These are phyloP conservation scores for Theodoxus fluviatilis DNA, from an alignment of 2,888 invertebrate genomes.

Conservation along the genomic window DNA sequence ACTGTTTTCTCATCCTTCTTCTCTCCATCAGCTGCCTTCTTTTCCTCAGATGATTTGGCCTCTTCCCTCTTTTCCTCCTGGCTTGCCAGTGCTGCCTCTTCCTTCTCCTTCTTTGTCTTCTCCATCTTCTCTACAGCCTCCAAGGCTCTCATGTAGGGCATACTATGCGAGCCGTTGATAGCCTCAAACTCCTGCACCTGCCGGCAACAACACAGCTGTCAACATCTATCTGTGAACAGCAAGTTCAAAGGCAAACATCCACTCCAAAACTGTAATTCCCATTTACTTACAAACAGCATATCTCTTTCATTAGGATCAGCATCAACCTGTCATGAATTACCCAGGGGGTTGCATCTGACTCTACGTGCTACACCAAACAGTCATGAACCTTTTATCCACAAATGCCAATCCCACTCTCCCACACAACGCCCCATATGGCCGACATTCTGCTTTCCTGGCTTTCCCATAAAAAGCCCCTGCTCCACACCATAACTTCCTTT, in stretches of 20 bases:
- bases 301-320: too few relatives aligned
- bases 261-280: neutral
- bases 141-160: slow-evolving; percentile 73
- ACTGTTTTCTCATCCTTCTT: slow-evolving; percentile 39
- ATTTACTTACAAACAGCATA: neutral
- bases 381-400: too few relatives aligned
- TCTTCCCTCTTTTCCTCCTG: slow-evolving; percentile 44
- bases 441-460: too few relatives aligned
- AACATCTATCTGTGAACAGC: neutral
- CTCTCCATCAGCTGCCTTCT: slow-evolving; percentile 29
- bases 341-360: too few relatives aligned
- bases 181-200: slow-evolving; percentile 97
- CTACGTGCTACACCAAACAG: too few relatives aligned
- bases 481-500: too few relatives aligned
- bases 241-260: neutral
- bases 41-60: slow-evolving; percentile 26
- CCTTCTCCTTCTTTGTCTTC: slow-evolving; percentile 45
- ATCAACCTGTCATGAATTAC: too few relatives aligned
- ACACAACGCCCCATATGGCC: too few relatives aligned
- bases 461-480: too few relatives aligned
- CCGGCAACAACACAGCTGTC: neutral
- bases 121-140: slow-evolving; percentile 71
- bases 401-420: too few relatives aligned
- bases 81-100: slow-evolving; percentile 28
- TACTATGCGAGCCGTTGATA: slow-evolving; percentile 96